Percentiles rank a stretch among this genome's conserved stretches.
Conservation (phyloP, 1,140 invertebrate species). For the Caenorhabditis brenneri region DNA sequence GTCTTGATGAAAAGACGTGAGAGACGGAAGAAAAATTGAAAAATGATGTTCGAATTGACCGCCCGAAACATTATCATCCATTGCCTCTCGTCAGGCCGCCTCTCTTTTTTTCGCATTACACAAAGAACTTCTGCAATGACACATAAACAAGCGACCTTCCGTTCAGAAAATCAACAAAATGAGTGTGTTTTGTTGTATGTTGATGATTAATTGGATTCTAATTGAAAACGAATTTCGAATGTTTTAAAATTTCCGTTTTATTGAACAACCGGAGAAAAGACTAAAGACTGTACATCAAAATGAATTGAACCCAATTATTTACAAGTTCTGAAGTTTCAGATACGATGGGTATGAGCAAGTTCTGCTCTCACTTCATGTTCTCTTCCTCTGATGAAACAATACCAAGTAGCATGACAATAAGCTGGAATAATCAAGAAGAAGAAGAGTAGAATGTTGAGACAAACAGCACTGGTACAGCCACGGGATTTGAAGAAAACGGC, state of each 20-base stretch:
- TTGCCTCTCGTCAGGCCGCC: neutral
- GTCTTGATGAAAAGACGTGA: neutral
- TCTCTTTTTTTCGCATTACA: neutral
- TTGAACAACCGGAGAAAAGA: no score
- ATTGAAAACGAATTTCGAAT: no score
- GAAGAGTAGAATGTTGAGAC: conserved; percentile 43
- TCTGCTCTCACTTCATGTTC: conserved; percentile 9
- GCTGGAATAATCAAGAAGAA: conserved; percentile 41
- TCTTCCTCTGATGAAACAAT: conserved; percentile 46
- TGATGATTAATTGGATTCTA: no score
- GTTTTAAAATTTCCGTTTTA: no score
- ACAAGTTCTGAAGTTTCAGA: neutral
- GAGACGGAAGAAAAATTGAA: neutral
- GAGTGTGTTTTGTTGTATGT: neutral
- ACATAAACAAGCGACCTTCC: neutral
- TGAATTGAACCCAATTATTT: neutral
- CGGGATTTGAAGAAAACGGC: conserved; percentile 47
- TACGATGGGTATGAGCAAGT: neutral
- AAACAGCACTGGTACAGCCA: conserved; percentile 30
- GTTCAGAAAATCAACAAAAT: neutral
- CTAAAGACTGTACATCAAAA: neutral
- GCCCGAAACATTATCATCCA: neutral
- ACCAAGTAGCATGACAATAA: conserved; percentile 50
- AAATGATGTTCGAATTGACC: conserved; percentile 34
- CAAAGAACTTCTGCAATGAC: neutral